These are phyloP conservation scores for Aspidapion aeneum DNA, from an alignment of 2,888 invertebrate species.

Conservation along the genomic window DNA sequence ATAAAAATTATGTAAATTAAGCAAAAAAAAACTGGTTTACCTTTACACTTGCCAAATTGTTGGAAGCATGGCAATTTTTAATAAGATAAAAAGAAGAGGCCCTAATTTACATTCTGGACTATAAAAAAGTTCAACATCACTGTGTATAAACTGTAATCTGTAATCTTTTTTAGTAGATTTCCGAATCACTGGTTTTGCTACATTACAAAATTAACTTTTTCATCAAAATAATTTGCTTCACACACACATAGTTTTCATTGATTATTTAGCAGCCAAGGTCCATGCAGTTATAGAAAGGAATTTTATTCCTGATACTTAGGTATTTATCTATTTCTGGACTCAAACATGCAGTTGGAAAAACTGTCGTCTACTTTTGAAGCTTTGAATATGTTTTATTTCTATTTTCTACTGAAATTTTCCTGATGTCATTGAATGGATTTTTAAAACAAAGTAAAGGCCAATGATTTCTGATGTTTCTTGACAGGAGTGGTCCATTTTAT, in stretches of 20 bases:
- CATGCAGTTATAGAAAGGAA: not conserved
- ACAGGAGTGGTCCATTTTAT: not conserved
- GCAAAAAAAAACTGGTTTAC: conserved; percentile 23
- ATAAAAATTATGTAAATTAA: conserved; percentile 26
- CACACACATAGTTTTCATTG: not conserved
- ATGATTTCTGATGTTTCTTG: not conserved
- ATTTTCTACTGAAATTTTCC: not conserved
- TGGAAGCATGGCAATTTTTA: conserved; percentile 3
- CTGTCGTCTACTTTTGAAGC: not conserved
- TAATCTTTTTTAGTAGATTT: not conserved
- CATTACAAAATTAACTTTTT: not conserved
- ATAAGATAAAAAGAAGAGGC: conserved; percentile 21
- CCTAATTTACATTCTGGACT: not conserved
- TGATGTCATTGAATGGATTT: not conserved
- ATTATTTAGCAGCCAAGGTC: not conserved
- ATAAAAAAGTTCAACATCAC: not conserved
- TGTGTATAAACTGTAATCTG: not conserved
- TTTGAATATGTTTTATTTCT: not conserved
- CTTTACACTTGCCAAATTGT: conserved; percentile 21
- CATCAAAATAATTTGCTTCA: not conserved
- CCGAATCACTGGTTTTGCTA: not conserved
- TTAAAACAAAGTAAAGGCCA: not conserved
- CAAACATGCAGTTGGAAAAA: not conserved
- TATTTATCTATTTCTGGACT: not conserved
- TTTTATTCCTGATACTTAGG: not conserved